Percentiles rank a stretch among this genome's conserved stretches.
Evolutionary conservation across 2,113 vertebrate genomes (phyloP).

Genomic region (Tonatia bakeri): DNA sequence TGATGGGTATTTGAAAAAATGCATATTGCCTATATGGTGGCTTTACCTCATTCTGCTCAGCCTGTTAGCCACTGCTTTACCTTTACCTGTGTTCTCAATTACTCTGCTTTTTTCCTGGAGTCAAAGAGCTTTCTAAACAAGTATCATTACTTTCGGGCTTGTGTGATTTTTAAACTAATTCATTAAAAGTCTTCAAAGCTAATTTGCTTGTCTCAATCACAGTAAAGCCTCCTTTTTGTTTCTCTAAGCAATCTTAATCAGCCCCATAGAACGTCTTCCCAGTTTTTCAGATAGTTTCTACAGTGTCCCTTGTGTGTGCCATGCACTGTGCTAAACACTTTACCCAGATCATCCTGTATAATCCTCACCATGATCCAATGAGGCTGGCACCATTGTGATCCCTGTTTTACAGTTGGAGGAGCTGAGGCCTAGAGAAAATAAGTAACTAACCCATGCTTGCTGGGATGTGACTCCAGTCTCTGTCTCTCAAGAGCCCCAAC

Average conservation of each 20-base stretch:
- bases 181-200: neutral
- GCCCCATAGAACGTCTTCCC: neutral
- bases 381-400: neutral
- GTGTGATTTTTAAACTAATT: constrained; percentile 9
- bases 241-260: neutral
- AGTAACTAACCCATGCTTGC: neutral
- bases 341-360: neutral
- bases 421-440: neutral
- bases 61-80: neutral
- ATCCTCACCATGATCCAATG: neutral
- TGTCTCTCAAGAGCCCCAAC: neutral
- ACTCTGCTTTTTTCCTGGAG: neutral
- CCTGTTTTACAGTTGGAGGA: neutral
- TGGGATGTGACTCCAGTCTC: neutral
- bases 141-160: neutral
- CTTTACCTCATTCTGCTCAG: neutral
- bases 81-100: neutral
- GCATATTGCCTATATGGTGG: neutral
- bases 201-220: neutral
- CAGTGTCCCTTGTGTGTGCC: neutral
- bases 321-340: neutral
- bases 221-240: neutral
- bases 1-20: neutral
- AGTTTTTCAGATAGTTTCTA: neutral
- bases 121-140: neutral